Evolutionary conservation across 2,113 vertebrate species (phyloP).

Genomic region (Mus spicilegus): DNA sequence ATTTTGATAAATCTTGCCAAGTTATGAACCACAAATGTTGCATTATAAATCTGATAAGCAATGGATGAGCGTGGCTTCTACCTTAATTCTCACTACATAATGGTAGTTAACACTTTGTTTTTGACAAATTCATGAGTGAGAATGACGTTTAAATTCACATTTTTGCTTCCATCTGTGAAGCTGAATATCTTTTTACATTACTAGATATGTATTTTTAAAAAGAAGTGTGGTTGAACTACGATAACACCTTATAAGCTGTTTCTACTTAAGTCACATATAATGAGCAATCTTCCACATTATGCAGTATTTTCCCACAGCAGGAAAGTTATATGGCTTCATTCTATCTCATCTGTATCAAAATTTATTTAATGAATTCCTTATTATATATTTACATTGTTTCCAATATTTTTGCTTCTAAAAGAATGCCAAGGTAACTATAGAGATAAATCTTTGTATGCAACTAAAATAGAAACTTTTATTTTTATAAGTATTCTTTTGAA

Average conservation of each 20-base stretch:
- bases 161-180: background rate
- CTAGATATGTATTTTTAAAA: background rate
- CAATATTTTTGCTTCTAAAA: slow-evolving; percentile 57
- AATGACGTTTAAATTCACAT: slow-evolving; percentile 27
- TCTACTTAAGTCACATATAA: background rate
- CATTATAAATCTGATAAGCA: background rate
- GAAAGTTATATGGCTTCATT: background rate
- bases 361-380: slow-evolving; percentile 39
- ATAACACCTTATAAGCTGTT: slow-evolving; percentile 33
- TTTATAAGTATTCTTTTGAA: slow-evolving; percentile 17
- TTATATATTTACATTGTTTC: slow-evolving; percentile 60
- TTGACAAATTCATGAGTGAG: slow-evolving; percentile 9
- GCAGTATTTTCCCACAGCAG: background rate
- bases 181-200: background rate
- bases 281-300: background rate
- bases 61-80: background rate
- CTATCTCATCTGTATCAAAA: background rate
- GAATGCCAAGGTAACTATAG: slow-evolving; percentile 25
- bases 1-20: slow-evolving; percentile 21
- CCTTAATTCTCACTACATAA: background rate
- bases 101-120: background rate
- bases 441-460: slow-evolving; percentile 22
- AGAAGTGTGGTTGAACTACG: background rate
- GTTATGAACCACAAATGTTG: background rate
- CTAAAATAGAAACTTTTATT: background rate